Base-by-base conservation (phyloP, 2,888 invertebrate species). In the Lycophotia porphyrea region DNA sequence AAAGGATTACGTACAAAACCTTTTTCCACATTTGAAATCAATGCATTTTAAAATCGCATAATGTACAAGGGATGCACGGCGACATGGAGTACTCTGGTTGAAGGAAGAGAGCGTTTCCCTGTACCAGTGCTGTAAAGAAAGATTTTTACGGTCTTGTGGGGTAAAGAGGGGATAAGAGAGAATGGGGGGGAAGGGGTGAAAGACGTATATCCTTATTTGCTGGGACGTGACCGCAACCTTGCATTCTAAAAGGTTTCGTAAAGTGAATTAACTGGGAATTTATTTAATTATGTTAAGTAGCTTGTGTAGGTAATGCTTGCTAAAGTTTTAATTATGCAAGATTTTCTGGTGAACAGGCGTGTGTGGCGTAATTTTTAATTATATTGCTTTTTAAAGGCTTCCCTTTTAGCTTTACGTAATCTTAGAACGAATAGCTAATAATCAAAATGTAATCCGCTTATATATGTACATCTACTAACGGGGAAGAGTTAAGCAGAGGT, bases 101-200 rank as follows among this genome's bases (percentile, higher is more conserved):
- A 86, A 89, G 89, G 91, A 93, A 95, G 92, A 94, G 95, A 93
- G 87, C 81, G 87, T 96, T 96, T 95, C 94, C 91, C 88, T 96
- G 96, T 96, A 92, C 90, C 88, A 79, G 88, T 90, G 92, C 90
- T 93, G 93, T 95, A 93, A 95, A 95, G 93, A 93, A 83, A 92
- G 92, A 91, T 93, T 95, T 95, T 96, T 95, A 95, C 94, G 94
- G 93, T 93, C 92, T 90, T 84, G 78, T 82, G 88, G 78, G 78
- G 79, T 74, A 76, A 65, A 76, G 76, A 75, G 81, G 76, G 71
- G 70, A 55, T 39, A 70, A 72, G 31, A 21, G 34, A 60, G 34
- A 27, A 21, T 27, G 55, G 55, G 34, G 34, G 63, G 49, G 76
- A 74, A 82, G 80, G 80, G 83, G 80, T 76, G 79, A 84, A 79